Conservation (phyloP, 23 tunicate species). For the Aplidium turbinatum region DNA sequence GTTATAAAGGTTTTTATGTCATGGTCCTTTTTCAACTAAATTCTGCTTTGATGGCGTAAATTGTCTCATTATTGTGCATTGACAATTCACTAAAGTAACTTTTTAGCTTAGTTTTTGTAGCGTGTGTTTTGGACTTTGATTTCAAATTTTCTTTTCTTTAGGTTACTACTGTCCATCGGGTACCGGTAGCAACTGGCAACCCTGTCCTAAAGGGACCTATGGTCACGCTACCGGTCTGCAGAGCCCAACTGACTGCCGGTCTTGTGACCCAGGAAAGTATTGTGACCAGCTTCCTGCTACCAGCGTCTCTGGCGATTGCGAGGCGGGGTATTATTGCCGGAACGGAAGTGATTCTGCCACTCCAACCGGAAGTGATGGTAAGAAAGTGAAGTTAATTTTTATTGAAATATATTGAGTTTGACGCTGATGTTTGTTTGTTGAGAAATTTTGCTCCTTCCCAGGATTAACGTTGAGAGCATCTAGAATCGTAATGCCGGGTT, state of each 20-base stretch:
- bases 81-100: not conserved
- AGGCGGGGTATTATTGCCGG: slow-evolving; percentile 67
- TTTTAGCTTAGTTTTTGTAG: not conserved
- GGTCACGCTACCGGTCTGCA: slow-evolving; percentile 45
- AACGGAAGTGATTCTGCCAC: slow-evolving; percentile 60
- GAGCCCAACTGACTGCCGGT: slow-evolving; percentile 45
- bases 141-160: slow-evolving; percentile 4
- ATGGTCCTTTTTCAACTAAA: no score
- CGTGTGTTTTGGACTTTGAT: no score
- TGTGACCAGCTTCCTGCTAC: slow-evolving; percentile 68
- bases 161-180: slow-evolving; percentile 80
- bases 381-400: slow-evolving; percentile 1
- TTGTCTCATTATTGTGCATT: not conserved
- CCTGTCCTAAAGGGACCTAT: slow-evolving; percentile 82
- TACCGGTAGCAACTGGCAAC: slow-evolving; percentile 67
- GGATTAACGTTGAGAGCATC: no score
- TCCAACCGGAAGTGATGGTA: slow-evolving; percentile 71
- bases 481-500: no score
- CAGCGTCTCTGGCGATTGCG: slow-evolving; percentile 47
- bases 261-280: slow-evolving; percentile 75
- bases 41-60: not conserved
- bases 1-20: no score
- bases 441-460: no score
- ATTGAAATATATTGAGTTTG: no score
- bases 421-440: no score